Evolutionary conservation across 2,797 vertebrate species (phyloP), one percentile per base, ranked within the genome.

Genomic region (Picus viridis): DNA sequence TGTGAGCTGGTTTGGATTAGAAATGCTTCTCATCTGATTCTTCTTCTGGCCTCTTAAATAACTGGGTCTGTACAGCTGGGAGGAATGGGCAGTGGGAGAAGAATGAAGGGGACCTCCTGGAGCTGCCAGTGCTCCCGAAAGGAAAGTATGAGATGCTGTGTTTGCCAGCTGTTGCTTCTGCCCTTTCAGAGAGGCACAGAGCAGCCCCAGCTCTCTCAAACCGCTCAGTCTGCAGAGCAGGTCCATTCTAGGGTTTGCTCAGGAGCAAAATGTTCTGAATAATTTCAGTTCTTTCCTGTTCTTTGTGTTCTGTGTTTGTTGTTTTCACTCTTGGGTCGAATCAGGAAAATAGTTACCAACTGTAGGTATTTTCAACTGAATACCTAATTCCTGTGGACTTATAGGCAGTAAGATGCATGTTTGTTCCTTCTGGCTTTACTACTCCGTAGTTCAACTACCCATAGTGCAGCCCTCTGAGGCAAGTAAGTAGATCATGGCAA

Each of bases 1-100:
- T 86, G 87, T 59, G 93, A 78, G 19, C 85, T 93, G 95, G 85
- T 92, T 95, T 92, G 87, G 92, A 95, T 94, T 94, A 95, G 75
- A 90, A 91, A 20, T 61, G 8, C 30, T 93, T 78, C 77, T 93
- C 83, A 90, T 93, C 53, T 92, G 83, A 54, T 90, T 91, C 82
- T 88, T 94, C 5, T 7, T 94, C 92, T 95, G 84, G 86, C 58
- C 58, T 86, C 74, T 32, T 82, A 86, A 95, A 91, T 79, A 64
- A 73, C 20, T 64, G 39, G 36, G 19, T 79, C 86, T 91, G 78
- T 82, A 61, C 68, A 90, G 68, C 90, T 82, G 86, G 81, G 45
- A 90, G 70, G 70, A 81, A 72, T 12, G 65, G 89, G 54, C 58
- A 74, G 75, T 82, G 92, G 79, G 54, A 32, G 57, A 63, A 59